These are phyloP conservation scores for Conus canariensis DNA, from an alignment of 2,888 invertebrate genomes.

Conservation along the genomic window DNA sequence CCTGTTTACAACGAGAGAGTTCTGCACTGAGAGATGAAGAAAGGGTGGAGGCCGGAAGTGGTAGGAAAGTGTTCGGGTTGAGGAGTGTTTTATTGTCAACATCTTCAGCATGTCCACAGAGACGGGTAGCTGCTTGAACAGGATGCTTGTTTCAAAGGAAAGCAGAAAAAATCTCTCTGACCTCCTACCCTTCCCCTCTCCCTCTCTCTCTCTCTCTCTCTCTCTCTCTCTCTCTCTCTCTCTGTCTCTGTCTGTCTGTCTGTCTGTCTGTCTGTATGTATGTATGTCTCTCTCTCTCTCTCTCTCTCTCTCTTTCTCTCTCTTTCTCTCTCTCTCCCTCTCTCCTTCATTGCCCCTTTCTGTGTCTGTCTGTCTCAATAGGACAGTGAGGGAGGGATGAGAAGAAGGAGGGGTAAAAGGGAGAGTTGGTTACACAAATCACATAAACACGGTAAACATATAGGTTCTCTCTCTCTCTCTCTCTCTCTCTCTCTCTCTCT, in stretches of 20 bases:
- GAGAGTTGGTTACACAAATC: not conserved
- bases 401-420: not conserved
- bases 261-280: no score
- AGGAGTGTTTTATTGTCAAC: not conserved
- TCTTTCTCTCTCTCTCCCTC: no score
- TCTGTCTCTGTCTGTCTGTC: not conserved
- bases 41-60: not conserved
- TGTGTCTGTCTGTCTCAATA: not conserved
- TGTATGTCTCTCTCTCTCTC: no score
- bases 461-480: no score
- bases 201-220: not conserved
- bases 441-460: no score
- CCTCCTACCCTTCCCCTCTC: not conserved
- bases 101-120: not conserved
- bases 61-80: not conserved
- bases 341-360: not conserved
- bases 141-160: not conserved
- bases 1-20: not conserved
- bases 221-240: slow-evolving; percentile 21
- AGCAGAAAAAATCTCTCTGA: not conserved
- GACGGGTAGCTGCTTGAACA: not conserved
- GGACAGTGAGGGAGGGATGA: not conserved
- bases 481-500: no score
- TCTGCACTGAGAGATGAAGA: not conserved
- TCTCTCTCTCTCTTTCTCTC: no score